Base-by-base conservation (phyloP, 2,797 vertebrate species). In the Pangasius djambal region DNA sequence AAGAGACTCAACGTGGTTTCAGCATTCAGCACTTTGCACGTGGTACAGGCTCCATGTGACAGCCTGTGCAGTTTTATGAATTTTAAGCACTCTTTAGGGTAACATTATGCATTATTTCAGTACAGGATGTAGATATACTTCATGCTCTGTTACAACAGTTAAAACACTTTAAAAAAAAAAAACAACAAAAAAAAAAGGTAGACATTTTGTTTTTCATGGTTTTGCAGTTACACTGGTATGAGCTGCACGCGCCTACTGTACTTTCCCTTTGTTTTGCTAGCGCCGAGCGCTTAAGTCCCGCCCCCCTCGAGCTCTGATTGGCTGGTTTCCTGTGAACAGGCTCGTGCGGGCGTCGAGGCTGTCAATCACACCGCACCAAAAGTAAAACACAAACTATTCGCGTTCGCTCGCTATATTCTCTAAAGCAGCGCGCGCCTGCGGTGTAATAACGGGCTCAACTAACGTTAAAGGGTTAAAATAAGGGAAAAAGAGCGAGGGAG, bases 341-440 rank as follows among this genome's bases (percentile, higher is more conserved):
- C 75, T 91, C 90, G 86, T 93, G 95, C 95, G 94, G 95, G 94
- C 92, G 92, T 91, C 79, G 90, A 87, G 91, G 90, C 93, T 94
- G 95, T 95, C 95, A 96, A 96, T 95, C 95, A 96, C 86, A 90
- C 90, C 90, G 89, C 87, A 92, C 92, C n/a, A 89, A 92, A 94
- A 94, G 90, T 91, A 92, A 92, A 91, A 92, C 91, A 34, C 89
- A 89, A 92, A 92, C 90, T 90, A 77, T 90, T 81, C 50, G 34
- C 57, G 79, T 81, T 52, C 22, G 1, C 13, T 12, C 44, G 75
- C 28, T 18, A 25, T 18, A 52, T 50, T 50, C 25, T n/a, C 28
- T 0, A 9, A 20, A 57, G 9, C 77, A 2, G 31, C 75, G 3
- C 77, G n/a, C 50, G 50, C 50, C 1, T 12, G 1, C 18, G 34